Percentiles rank a stretch among this genome's conserved stretches.
Conservation (phyloP, 2,113 vertebrate species). For the Microtus montanus region DNA sequence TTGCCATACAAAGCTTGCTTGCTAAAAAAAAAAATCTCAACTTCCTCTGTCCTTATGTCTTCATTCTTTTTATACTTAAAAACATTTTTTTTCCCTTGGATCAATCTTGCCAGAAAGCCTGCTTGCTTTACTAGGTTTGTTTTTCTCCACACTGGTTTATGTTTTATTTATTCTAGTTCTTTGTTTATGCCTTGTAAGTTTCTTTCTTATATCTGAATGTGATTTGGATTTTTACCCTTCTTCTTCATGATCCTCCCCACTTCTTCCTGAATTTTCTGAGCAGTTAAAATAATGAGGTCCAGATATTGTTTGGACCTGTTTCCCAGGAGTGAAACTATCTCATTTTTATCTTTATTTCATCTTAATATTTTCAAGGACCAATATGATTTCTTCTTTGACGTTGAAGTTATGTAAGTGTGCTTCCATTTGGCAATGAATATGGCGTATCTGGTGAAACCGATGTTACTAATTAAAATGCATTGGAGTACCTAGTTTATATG, state of each 20-base stretch:
- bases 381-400: background rate
- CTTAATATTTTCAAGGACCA: background rate
- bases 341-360: background rate
- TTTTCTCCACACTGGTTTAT: background rate
- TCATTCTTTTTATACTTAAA: constrained; percentile 7
- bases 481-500: background rate
- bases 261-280: background rate
- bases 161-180: background rate
- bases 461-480: background rate
- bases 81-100: background rate
- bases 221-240: background rate
- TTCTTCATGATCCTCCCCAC: fast-evolving
- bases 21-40: background rate
- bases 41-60: background rate
- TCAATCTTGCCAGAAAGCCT: background rate
- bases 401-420: background rate
- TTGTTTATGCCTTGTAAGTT: background rate
- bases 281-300: background rate
- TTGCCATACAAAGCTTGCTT: background rate
- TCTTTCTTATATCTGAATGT: background rate
- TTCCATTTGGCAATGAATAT: background rate
- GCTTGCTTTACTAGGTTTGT: background rate
- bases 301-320: background rate
- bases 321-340: background rate
- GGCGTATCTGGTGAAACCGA: background rate